Evolutionary conservation across 2,113 vertebrate species (phyloP), one percentile per base, ranked within the genome.

Genomic region (Aphyosemion australe): DNA sequence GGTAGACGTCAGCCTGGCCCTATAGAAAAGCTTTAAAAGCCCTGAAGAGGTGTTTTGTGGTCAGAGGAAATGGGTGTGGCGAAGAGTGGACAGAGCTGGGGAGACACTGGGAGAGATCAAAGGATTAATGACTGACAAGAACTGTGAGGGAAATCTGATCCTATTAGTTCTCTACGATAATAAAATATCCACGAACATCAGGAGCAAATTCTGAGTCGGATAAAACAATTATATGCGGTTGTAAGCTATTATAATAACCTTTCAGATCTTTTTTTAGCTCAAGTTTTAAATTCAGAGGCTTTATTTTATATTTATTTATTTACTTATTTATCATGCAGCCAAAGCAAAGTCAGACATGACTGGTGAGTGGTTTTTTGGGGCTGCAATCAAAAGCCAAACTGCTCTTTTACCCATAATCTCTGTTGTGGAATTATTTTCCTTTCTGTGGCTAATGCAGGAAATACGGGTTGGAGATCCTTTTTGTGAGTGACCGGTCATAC

Each of bases 31-130:
- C 66, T 57, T 76, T 89, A 74, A 90, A 79, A 87, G 87, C 85
- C 52, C 61, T 79, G 80, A 82, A 81, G 76, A 88, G 65, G 80
- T 82, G 74, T 84, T 90, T 83, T 87, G 81, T 80, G 83, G 85
- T 73, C 78, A 75, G 65, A 79, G 87, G 84, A 87, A 87, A 87
- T 87, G 75, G 65, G 55, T 55, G 58, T 59, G 60, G 61, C 57
- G 71, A 78, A 39, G 46, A 52, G 70, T 51, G 69, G 63, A 69
- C 37, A 47, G 61, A 59, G 69, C 16, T 14, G 19, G 50, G 63
- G 71, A 56, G 61, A 34, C 6, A 51, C n/a, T 54, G 45, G 59
- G n/a, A 69, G 58, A 69, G 21, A 65, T 54, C 16, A 9, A 71
- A 41, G 51, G 70, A 73, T 80, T 64, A 53, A 69, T 58, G 64